Percentiles rank a stretch among this genome's conserved stretches.
Evolutionary conservation across 2,888 invertebrate genomes (phyloP).

Genomic region (Latrodectus elegans): DNA sequence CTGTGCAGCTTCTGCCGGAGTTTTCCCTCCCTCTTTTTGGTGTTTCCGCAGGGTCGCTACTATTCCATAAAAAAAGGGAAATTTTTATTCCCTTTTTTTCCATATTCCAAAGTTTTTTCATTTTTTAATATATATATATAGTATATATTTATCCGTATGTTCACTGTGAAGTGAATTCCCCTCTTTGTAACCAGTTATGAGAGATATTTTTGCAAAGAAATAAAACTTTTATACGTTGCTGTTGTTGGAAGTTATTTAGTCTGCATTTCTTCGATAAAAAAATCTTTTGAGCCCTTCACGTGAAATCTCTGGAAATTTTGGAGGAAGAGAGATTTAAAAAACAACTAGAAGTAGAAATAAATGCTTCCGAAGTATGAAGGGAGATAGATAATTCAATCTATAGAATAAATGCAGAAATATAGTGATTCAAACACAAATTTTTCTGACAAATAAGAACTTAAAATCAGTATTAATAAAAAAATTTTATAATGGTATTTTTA

Average conservation of each 20-base stretch:
- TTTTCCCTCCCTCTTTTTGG: background rate
- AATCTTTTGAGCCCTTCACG: constrained; percentile 9
- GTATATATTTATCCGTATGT: constrained; percentile 54
- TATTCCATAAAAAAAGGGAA: background rate
- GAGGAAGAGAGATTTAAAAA: background rate
- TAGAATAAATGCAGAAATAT: no score
- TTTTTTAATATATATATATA: constrained; percentile 17
- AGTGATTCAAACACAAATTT: no score
- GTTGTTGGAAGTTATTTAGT: constrained; percentile 42
- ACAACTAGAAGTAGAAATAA: no score
- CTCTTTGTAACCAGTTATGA: constrained; percentile 65
- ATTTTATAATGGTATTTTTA: no score
- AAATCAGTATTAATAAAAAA: no score
- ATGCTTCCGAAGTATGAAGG: no score
- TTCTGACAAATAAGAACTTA: no score
- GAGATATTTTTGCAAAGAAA: constrained; percentile 20
- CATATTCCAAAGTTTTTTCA: background rate
- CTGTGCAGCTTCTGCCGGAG: background rate
- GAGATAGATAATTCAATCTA: no score
- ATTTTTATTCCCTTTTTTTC: background rate
- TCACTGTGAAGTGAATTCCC: constrained; percentile 23
- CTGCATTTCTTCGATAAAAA: constrained; percentile 58
- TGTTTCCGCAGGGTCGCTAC: constrained; percentile 1
- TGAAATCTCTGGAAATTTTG: constrained; percentile 13
- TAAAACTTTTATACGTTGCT: background rate